Percentiles rank a stretch among this genome's conserved stretches.
Evolutionary conservation across 2,797 vertebrate species (phyloP).

Genomic region (Sphenodon punctatus): DNA sequence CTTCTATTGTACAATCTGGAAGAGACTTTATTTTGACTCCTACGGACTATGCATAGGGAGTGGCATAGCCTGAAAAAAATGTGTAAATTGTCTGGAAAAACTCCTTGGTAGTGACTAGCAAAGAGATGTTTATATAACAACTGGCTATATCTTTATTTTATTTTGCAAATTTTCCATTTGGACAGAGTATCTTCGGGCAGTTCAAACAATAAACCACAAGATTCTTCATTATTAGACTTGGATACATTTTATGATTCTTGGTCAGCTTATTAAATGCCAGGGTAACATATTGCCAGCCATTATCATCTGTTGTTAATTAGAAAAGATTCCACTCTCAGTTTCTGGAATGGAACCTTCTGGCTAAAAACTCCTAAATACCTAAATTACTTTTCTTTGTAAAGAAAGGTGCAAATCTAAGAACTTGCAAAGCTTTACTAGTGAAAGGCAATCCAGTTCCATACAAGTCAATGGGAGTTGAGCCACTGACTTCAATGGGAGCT

Average conservation of each 20-base stretch:
- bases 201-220: background rate
- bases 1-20: too few relatives aligned
- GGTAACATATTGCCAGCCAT: background rate
- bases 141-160: background rate
- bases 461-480: too few relatives aligned
- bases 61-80: too few relatives aligned
- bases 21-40: too few relatives aligned
- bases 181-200: background rate
- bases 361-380: background rate
- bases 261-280: background rate
- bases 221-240: background rate
- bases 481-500: too few relatives aligned
- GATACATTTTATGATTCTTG: background rate
- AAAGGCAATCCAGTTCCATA: too few relatives aligned
- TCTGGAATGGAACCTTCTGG: background rate
- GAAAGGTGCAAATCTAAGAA: background rate
- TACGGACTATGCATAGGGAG: too few relatives aligned
- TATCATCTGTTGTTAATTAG: background rate
- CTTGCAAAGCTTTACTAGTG: background rate
- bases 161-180: background rate
- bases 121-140: too few relatives aligned
- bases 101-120: too few relatives aligned
- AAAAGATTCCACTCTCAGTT: background rate
- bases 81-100: too few relatives aligned
- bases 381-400: background rate